These are phyloP conservation scores for Sarcophaga caerulescens DNA, from an alignment of 2,888 invertebrate species.

Conservation along the genomic window DNA sequence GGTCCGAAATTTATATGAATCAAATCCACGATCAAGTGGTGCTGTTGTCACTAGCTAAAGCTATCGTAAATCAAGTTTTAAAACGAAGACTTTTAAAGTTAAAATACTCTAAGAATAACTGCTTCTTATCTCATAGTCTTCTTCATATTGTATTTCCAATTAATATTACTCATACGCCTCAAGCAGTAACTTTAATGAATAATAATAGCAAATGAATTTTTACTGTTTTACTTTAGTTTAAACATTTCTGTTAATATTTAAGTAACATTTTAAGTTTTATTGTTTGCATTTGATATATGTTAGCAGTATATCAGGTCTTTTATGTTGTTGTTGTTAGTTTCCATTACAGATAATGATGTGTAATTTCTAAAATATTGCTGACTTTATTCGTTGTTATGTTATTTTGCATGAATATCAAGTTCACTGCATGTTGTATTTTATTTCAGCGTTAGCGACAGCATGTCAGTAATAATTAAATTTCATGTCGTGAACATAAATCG, in stretches of 20 bases:
- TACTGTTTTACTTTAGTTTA: neutral
- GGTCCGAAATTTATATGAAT: too few relatives aligned
- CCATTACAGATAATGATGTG: neutral
- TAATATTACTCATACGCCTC: too few relatives aligned
- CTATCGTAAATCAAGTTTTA: too few relatives aligned
- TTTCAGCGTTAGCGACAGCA: constrained; percentile 37
- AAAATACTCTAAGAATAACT: too few relatives aligned
- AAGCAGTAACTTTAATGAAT: too few relatives aligned
- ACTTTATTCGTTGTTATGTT: neutral
- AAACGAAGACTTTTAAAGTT: too few relatives aligned
- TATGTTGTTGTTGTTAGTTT: neutral
- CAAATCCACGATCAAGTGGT: too few relatives aligned
- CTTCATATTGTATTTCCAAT: too few relatives aligned
- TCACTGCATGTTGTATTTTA: constrained; percentile 11
- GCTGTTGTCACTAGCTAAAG: too few relatives aligned
- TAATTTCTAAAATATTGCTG: neutral
- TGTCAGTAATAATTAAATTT: constrained; percentile 60
- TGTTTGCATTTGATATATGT: constrained; percentile 10
- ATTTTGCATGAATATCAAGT: constrained; percentile 6
- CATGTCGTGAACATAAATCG: constrained; percentile 51
- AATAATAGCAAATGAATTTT: neutral
- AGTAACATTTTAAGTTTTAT: neutral
- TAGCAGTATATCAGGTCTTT: neutral
- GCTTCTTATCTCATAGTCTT: too few relatives aligned
- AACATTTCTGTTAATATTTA: neutral